Evolutionary conservation across 1,140 invertebrate genomes (phyloP).

Genomic region (Zaprionus inermis): DNA sequence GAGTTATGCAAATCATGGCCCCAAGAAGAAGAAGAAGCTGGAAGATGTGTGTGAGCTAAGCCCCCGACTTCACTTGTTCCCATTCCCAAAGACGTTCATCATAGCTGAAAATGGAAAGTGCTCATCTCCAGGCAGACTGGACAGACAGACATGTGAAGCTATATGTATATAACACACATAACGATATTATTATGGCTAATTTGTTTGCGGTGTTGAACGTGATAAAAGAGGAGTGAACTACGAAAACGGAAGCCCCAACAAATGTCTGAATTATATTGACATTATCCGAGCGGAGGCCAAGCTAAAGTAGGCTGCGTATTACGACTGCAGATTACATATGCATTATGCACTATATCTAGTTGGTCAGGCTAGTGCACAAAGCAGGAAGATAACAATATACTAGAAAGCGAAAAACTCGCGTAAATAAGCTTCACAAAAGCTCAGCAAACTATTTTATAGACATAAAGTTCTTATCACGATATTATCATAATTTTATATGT

Average conservation of each 20-base stretch:
- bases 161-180: slow-evolving; percentile 19
- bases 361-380: background rate
- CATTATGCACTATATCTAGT: background rate
- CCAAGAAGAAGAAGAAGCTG: background rate
- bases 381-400: background rate
- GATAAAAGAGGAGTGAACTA: slow-evolving; percentile 33
- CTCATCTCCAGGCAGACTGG: slow-evolving; percentile 6
- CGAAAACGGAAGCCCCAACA: slow-evolving; percentile 48
- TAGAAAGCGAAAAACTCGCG: background rate
- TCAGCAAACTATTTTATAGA: background rate
- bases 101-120: slow-evolving; percentile 67
- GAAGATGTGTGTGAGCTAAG: slow-evolving; percentile 62
- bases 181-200: slow-evolving; percentile 50
- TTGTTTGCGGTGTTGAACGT: slow-evolving; percentile 26
- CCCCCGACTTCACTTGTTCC: slow-evolving; percentile 23
- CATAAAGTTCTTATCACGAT: background rate
- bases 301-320: slow-evolving; percentile 22
- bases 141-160: background rate
- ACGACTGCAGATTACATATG: background rate
- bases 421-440: background rate
- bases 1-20: slow-evolving; percentile 53
- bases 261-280: slow-evolving; percentile 65
- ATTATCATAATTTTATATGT: background rate
- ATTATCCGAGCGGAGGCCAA: slow-evolving; percentile 24
- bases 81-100: slow-evolving; percentile 46